phyloP scores from a whole-genome alignment of 2,113 vertebrate genomes.

The Oryzias javanicus region DNA sequence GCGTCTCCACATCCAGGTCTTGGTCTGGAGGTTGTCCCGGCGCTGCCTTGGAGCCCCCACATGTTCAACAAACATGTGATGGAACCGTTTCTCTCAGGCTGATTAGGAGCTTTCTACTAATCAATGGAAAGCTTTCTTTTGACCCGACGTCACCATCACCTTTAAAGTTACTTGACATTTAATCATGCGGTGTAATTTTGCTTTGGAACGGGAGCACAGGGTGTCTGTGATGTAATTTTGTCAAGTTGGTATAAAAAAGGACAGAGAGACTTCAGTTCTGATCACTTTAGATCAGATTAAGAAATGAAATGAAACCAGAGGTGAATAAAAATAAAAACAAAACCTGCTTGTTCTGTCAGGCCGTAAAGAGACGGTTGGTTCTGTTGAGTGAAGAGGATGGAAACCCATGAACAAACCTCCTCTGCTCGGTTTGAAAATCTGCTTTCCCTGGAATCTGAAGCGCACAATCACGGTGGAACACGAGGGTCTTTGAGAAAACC shows the following conservation, averaged over 20 bases:
- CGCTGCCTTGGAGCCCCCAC: background rate
- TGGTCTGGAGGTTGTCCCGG: too few relatives aligned
- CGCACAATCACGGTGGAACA: too few relatives aligned
- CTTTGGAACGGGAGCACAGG: background rate
- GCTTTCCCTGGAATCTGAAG: too few relatives aligned
- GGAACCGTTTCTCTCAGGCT: background rate
- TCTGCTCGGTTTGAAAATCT: too few relatives aligned
- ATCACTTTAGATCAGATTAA: background rate
- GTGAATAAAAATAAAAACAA: too few relatives aligned
- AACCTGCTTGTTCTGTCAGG: too few relatives aligned
- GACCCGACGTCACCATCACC: background rate
- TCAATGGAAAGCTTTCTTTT: background rate
- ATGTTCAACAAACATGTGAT: background rate
- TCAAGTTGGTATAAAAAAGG: background rate
- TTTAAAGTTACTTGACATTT: slow-evolving; percentile 13
- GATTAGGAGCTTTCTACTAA: background rate
- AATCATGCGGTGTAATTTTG: slow-evolving; percentile 2
- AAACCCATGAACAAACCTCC: too few relatives aligned
- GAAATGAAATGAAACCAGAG: too few relatives aligned
- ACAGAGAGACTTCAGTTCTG: background rate
- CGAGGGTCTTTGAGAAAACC: too few relatives aligned
- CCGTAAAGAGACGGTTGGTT: too few relatives aligned
- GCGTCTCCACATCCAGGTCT: background rate
- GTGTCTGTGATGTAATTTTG: background rate
- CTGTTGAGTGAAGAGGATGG: too few relatives aligned